Evolutionary conservation across 2,797 vertebrate genomes (phyloP).

Genomic region (Fratercula arctica): DNA sequence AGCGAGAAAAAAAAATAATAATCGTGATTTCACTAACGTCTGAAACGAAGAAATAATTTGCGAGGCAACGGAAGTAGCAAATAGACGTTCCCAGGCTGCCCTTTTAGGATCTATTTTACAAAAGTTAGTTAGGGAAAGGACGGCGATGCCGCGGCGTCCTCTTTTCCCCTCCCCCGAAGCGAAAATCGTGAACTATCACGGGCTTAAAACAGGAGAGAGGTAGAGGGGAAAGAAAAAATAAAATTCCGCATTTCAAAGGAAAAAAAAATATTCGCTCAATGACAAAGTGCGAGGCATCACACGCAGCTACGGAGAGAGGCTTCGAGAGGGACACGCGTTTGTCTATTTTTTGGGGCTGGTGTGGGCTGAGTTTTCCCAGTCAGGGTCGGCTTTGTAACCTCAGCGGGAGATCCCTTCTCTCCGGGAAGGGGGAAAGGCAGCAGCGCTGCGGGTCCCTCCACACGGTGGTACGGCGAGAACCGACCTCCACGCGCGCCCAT

Average conservation of each 20-base stretch:
- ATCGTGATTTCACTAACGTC: not conserved
- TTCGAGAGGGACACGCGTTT: not conserved
- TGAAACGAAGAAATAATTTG: not conserved
- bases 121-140: not conserved
- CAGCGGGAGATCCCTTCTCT: not conserved
- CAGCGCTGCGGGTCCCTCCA: not conserved
- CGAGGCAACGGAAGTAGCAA: not conserved
- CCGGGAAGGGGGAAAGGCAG: not conserved
- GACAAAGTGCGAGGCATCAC: not conserved
- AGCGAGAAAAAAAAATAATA: not conserved
- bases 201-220: not conserved
- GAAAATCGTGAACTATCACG: not conserved
- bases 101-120: not conserved
- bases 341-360: not conserved
- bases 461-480: not conserved
- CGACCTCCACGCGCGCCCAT: not conserved
- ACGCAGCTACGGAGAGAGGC: not conserved
- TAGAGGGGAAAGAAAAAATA: not conserved
- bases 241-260: not conserved
- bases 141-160: not conserved
- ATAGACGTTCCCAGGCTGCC: not conserved
- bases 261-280: not conserved
- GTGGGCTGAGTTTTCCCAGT: not conserved
- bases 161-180: not conserved
- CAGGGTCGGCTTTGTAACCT: conserved; percentile 4